Evolutionary conservation across 2,797 vertebrate genomes (phyloP).

Genomic region (Enteromius paludinosus): DNA sequence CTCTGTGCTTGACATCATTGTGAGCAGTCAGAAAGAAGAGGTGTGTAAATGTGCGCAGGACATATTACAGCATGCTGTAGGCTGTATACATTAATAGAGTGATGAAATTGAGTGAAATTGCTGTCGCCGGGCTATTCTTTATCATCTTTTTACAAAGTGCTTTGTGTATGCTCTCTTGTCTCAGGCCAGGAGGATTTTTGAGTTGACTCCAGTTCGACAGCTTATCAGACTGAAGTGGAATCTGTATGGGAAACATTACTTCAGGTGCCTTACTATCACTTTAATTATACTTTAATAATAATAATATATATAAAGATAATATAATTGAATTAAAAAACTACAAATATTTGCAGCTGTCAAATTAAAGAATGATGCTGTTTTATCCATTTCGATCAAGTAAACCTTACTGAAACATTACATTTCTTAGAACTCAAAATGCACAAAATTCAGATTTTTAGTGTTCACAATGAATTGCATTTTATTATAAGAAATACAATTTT

Average conservation of each 20-base stretch:
- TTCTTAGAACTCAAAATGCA: neutral
- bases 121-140: neutral
- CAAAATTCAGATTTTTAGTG: neutral
- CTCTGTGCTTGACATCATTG: slow-evolving; percentile 91
- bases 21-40: slow-evolving; percentile 86
- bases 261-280: slow-evolving; percentile 76
- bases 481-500: neutral
- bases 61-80: neutral
- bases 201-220: slow-evolving; percentile 90
- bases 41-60: slow-evolving; percentile 69
- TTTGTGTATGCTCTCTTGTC: slow-evolving; percentile 10
- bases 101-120: neutral
- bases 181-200: slow-evolving; percentile 84
- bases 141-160: neutral
- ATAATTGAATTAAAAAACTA: too few species aligned
- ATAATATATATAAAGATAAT: too few species aligned
- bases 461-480: neutral
- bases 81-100: too few species aligned
- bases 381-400: too few species aligned
- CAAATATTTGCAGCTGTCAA: neutral
- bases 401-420: neutral
- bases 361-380: neutral
- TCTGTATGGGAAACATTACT: slow-evolving; percentile 91
- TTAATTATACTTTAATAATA: neutral
- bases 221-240: slow-evolving; percentile 95